Evolutionary conservation across 1,140 invertebrate species (phyloP).

Genomic region (Pseudoatta argentina): DNA sequence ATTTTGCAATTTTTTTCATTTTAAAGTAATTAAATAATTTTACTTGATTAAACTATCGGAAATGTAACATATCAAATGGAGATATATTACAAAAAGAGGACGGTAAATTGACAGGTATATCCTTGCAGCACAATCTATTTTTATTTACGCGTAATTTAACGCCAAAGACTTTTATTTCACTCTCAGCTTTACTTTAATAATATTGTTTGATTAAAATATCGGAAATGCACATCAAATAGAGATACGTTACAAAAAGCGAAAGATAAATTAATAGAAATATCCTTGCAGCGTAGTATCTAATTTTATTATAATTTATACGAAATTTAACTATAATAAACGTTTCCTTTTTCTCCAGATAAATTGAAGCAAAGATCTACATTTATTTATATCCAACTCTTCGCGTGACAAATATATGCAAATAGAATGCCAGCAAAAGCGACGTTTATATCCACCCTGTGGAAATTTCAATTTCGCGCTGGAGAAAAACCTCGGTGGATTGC

Average conservation of each 20-base stretch:
- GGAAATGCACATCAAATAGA: background rate
- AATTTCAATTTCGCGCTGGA: slow-evolving; percentile 53
- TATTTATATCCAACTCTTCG: slow-evolving; percentile 31
- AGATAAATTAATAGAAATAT: background rate
- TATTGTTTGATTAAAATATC: background rate
- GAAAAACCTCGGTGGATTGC: slow-evolving; percentile 1
- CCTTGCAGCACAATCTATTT: background rate
- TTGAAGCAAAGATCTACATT: slow-evolving; percentile 25
- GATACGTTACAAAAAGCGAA: background rate
- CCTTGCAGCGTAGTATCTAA: background rate
- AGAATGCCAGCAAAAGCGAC: slow-evolving; percentile 23
- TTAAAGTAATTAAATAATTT: background rate
- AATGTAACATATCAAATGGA: background rate
- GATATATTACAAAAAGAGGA: background rate
- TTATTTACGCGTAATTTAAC: background rate
- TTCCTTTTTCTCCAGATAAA: background rate
- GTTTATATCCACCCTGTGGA: slow-evolving; percentile 51
- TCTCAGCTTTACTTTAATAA: background rate
- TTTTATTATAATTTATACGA: background rate
- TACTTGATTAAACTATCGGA: background rate
- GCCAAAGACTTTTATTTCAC: background rate
- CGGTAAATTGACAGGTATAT: background rate
- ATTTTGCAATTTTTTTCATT: background rate
- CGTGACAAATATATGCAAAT: slow-evolving; percentile 51
- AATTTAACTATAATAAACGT: background rate